Conservation (phyloP, 2,888 invertebrate genomes). For the Leptura quadrifasciata region DNA sequence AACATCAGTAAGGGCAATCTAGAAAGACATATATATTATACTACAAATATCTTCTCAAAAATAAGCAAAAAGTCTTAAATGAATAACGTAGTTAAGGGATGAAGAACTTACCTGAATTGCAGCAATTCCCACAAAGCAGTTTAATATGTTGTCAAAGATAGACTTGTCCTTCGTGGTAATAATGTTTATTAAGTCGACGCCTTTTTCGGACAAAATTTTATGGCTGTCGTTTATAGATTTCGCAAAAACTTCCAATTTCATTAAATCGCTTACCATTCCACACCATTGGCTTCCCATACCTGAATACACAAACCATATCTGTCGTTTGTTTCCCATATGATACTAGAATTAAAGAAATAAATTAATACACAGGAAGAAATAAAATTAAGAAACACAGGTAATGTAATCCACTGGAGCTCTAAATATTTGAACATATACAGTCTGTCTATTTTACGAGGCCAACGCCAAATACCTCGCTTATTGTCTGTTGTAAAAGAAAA, state of each 20-base stretch:
- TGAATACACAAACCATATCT: slow-evolving; percentile 82
- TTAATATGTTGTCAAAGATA: slow-evolving; percentile 80
- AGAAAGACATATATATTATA: not conserved
- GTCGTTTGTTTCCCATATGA: slow-evolving; percentile 72
- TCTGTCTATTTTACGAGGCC: no score
- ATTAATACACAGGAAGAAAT: not conserved
- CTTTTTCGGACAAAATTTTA: slow-evolving; percentile 76
- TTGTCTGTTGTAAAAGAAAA: no score
- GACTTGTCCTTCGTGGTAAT: slow-evolving; percentile 76
- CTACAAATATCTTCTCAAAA: no score
- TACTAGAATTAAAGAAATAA: slow-evolving; percentile 62
- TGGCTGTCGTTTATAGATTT: slow-evolving; percentile 79
- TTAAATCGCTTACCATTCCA: slow-evolving; percentile 81
- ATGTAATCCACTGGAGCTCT: no score
- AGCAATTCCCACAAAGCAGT: slow-evolving; percentile 86
- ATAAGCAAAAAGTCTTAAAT: not conserved
- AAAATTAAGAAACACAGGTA: no score
- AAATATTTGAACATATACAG: no score
- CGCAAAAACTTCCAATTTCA: slow-evolving; percentile 81
- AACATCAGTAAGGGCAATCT: slow-evolving; percentile 76
- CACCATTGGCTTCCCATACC: slow-evolving; percentile 87
- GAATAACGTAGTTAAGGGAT: not conserved
- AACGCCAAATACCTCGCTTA: no score
- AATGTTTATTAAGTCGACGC: slow-evolving; percentile 79
- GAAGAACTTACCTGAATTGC: slow-evolving; percentile 75